phyloP scores from a whole-genome alignment of 1,140 invertebrate species.

The Choristoneura fumiferana region DNA sequence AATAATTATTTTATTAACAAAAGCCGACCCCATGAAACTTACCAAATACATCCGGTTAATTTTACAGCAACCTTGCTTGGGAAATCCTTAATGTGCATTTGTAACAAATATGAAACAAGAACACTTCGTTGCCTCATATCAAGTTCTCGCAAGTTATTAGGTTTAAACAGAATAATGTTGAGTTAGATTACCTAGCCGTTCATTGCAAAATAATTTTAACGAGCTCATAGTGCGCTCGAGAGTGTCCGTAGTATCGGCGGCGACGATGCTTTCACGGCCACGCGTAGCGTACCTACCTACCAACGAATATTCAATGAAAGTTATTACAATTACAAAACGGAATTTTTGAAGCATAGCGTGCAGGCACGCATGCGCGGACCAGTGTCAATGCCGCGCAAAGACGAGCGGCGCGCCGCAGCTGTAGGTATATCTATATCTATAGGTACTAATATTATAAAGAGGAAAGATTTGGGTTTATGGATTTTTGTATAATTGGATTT shows the following conservation, averaged over 20 bases:
- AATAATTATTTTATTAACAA: too few species aligned
- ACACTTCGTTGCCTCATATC: constrained; percentile 12
- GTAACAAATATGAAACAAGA: constrained; percentile 14
- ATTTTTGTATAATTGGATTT: too few species aligned
- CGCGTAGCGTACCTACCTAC: constrained; percentile 30
- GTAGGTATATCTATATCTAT: too few species aligned
- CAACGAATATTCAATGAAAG: constrained; percentile 53
- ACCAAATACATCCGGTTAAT: too few species aligned
- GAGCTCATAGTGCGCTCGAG: not conserved
- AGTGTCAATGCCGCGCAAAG: constrained; percentile 53
- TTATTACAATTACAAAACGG: constrained; percentile 63
- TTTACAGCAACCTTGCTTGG: not conserved
- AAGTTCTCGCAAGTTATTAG: constrained; percentile 13
- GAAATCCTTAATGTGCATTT: constrained; percentile 14
- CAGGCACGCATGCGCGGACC: constrained; percentile 51
- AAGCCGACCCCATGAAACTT: too few species aligned
- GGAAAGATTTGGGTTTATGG: too few species aligned
- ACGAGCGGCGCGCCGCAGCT: constrained; percentile 10
- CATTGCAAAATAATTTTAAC: constrained; percentile 11
- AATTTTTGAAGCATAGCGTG: constrained; percentile 57
- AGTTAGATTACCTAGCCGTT: constrained; percentile 13
- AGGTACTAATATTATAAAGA: too few species aligned
- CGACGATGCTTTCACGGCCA: constrained; percentile 33
- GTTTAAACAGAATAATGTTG: constrained; percentile 17
- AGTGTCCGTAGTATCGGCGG: not conserved